Evolutionary conservation across 2,888 invertebrate species (phyloP).

Genomic region (Biston betularia): DNA sequence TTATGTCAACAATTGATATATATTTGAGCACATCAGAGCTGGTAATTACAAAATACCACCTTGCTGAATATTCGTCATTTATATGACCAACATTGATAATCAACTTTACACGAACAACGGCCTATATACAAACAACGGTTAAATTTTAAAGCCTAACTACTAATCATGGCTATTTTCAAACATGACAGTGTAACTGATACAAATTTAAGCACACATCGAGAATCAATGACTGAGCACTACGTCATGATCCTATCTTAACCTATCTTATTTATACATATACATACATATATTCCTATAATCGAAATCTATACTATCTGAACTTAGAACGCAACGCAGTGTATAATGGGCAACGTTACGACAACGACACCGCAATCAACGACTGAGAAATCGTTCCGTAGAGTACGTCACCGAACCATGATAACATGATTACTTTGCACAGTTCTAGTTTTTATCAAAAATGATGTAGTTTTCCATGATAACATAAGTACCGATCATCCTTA

Average conservation of each 20-base stretch:
- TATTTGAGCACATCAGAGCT: too few species aligned
- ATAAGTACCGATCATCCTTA: slow-evolving; percentile 4
- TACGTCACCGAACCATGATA: not conserved
- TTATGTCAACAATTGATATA: too few species aligned
- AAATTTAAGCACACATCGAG: not conserved
- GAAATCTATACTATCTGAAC: not conserved
- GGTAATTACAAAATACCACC: too few species aligned
- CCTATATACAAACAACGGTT: not conserved
- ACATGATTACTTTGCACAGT: not conserved
- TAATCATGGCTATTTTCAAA: not conserved
- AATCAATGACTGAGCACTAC: not conserved
- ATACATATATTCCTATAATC: not conserved
- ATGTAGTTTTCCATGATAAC: slow-evolving; percentile 8
- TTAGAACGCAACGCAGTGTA: not conserved
- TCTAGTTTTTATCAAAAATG: slow-evolving; percentile 1
- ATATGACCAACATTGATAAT: too few species aligned
- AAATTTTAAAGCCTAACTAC: not conserved
- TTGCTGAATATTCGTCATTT: too few species aligned
- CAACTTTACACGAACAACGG: too few species aligned
- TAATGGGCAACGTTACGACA: not conserved
- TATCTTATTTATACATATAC: not conserved
- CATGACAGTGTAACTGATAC: not conserved
- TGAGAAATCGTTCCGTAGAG: not conserved
- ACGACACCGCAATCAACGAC: not conserved
- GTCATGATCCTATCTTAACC: not conserved